Evolutionary conservation across 2,888 invertebrate species (phyloP).

Genomic region (Marronus borbonicus): DNA sequence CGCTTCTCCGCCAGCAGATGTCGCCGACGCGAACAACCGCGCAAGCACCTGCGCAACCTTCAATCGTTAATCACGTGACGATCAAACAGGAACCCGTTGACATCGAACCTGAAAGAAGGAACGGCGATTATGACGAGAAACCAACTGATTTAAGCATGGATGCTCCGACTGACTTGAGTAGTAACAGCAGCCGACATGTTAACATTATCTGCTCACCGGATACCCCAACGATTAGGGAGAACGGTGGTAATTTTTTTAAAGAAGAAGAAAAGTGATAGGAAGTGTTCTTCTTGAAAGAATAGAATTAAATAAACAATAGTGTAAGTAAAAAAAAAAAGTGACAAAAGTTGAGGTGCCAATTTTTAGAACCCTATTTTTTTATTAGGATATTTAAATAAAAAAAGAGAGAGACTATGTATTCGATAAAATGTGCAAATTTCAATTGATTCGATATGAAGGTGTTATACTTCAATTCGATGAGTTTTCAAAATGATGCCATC

Average conservation of each 20-base stretch:
- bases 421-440: slow-evolving; percentile 51
- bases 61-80: slow-evolving; percentile 48
- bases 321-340: slow-evolving; percentile 24
- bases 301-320: background rate
- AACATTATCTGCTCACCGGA: slow-evolving; percentile 69
- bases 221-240: slow-evolving; percentile 62
- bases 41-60: slow-evolving; percentile 57
- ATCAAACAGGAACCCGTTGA: slow-evolving; percentile 73
- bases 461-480: slow-evolving; percentile 24
- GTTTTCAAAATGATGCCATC: slow-evolving; percentile 50
- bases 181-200: slow-evolving; percentile 65
- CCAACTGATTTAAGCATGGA: slow-evolving; percentile 69
- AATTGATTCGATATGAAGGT: background rate
- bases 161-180: slow-evolving; percentile 68
- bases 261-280: slow-evolving; percentile 55
- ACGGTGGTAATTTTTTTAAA: slow-evolving; percentile 47
- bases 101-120: slow-evolving; percentile 60
- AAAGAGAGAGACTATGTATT: background rate
- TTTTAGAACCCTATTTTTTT: slow-evolving; percentile 46
- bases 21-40: slow-evolving; percentile 73
- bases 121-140: slow-evolving; percentile 69
- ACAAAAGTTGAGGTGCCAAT: slow-evolving; percentile 55
- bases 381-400: slow-evolving; percentile 46
- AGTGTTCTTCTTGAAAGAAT: slow-evolving; percentile 26
- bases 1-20: slow-evolving; percentile 87